These are phyloP conservation scores for Habrosyne pyritoides DNA, from an alignment of 2,888 invertebrate genomes.

Conservation along the genomic window DNA sequence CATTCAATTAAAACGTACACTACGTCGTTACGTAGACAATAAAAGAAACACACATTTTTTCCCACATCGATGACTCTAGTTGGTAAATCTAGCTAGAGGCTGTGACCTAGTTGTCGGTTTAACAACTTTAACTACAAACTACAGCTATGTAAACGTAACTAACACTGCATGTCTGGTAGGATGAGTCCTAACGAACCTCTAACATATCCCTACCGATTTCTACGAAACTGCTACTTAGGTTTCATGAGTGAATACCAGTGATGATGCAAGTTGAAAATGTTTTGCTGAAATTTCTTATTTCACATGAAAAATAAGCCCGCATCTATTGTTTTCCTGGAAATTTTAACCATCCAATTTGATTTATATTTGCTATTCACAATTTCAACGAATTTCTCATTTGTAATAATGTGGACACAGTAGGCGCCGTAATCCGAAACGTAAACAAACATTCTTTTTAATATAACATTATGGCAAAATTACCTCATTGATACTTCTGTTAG, in stretches of 20 bases:
- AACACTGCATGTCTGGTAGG: neutral
- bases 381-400: neutral
- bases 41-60: too few species aligned
- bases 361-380: neutral
- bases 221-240: too few species aligned
- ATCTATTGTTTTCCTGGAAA: too few species aligned
- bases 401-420: neutral
- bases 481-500: constrained; percentile 15
- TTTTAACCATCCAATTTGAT: too few species aligned
- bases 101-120: neutral
- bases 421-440: neutral
- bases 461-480: constrained; percentile 20
- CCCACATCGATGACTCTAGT: too few species aligned
- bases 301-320: too few species aligned
- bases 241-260: too few species aligned
- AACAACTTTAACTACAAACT: neutral
- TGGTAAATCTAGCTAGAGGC: neutral
- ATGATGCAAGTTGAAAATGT: too few species aligned
- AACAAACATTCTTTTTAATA: neutral
- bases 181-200: neutral
- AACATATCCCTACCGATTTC: neutral
- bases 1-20: too few species aligned
- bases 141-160: neutral
- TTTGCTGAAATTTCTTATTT: too few species aligned
- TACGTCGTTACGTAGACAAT: too few species aligned